phyloP scores from a whole-genome alignment of 2,888 invertebrate species.

The Drosophila niveifrons region DNA sequence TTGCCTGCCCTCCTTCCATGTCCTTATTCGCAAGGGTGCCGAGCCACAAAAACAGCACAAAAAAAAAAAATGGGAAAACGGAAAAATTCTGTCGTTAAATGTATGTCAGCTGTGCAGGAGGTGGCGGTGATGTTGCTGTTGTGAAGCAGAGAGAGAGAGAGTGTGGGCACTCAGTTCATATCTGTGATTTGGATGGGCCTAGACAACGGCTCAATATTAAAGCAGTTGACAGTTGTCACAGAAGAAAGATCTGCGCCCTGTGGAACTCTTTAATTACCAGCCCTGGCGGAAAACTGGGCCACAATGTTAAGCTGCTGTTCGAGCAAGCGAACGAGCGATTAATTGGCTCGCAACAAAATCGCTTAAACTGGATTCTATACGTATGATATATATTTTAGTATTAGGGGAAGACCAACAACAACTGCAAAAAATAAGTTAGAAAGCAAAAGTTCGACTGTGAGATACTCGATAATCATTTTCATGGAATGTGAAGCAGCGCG shows the following conservation, averaged over 20 bases:
- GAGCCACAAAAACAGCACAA: constrained; percentile 7
- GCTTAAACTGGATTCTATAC: constrained; percentile 27
- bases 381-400: background rate
- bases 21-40: constrained; percentile 32
- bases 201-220: constrained; percentile 58
- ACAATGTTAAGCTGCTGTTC: constrained; percentile 7
- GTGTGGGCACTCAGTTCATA: constrained; percentile 10
- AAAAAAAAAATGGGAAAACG: constrained; percentile 5
- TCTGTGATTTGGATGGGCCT: constrained; percentile 12
- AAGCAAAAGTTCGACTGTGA: too few relatives aligned
- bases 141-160: too few relatives aligned
- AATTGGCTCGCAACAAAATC: background rate
- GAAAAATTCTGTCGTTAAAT: constrained; percentile 51
- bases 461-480: too few relatives aligned
- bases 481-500: too few relatives aligned
- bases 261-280: constrained; percentile 4
- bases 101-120: constrained; percentile 55
- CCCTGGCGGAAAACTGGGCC: background rate
- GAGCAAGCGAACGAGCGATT: background rate
- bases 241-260: background rate
- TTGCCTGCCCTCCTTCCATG: background rate
- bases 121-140: background rate
- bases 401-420: background rate
- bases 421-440: background rate
- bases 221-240: constrained; percentile 60